A percentile compares a stretch with the other conserved stretches of the same genome.
Evolutionary conservation across 1,140 invertebrate genomes (phyloP).

Genomic region (Idris sp.): DNA sequence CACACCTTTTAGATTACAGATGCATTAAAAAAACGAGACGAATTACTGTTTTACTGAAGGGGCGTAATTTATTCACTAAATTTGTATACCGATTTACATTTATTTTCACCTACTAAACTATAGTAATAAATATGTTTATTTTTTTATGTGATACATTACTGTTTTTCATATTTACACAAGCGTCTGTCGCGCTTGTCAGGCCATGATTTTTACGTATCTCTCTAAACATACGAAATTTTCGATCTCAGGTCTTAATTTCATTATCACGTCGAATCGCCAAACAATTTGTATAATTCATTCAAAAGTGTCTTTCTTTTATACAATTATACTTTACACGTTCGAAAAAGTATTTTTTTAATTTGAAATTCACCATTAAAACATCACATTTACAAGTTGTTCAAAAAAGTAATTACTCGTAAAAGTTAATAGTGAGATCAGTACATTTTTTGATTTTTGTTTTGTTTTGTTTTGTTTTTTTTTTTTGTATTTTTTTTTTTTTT

Average conservation of each 20-base stretch:
- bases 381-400: conserved; percentile 54
- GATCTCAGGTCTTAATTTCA: conserved; percentile 31
- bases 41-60: no score
- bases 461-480: no score
- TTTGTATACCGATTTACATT: conserved; percentile 67
- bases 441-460: no score
- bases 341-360: conserved; percentile 21
- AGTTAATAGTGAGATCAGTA: conserved; percentile 73
- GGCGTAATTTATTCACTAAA: conserved; percentile 62
- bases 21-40: no score
- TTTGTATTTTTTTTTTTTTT: no score
- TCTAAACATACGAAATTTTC: conserved; percentile 49
- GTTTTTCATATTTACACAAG: conserved; percentile 73
- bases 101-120: conserved; percentile 72
- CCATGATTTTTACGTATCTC: conserved; percentile 70
- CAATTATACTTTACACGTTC: conserved; percentile 53
- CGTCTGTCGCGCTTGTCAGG: conserved; percentile 68
- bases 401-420: conserved; percentile 46
- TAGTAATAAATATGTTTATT: conserved; percentile 74
- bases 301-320: conserved; percentile 43
- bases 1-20: no score
- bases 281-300: conserved; percentile 7
- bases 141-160: conserved; percentile 70
- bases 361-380: conserved; percentile 35
- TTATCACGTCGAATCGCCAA: conserved; percentile 22